Evolutionary conservation across 2,113 vertebrate genomes (phyloP), one percentile per base, ranked within the genome.

Genomic region (Acanthochromis polyacanthus): DNA sequence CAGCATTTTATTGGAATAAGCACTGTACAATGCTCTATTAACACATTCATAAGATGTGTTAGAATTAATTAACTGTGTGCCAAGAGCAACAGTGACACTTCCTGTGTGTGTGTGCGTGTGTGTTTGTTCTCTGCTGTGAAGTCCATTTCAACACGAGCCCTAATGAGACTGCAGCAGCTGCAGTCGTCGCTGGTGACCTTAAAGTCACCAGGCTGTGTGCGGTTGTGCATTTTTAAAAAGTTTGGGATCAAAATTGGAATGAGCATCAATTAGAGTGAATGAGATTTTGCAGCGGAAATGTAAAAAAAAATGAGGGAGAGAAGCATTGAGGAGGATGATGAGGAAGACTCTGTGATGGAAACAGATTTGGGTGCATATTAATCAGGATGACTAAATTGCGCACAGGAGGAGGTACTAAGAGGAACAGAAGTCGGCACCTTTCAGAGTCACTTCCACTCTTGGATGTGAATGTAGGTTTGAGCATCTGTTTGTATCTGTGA

Each of bases 321-420:
- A 62, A 48, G 62, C 45, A 15, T 10, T 65, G 80, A 80, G 75
- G 51, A 61, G 81, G 81, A 70, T 67, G 70, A 36, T 19, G 55
- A 71, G 15, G 84, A 60, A 43, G 86, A 59, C 72, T 70, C 12
- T 1, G 57, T 55, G 82, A 77, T 68, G 56, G 80, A 79, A 89
- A 91, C 92, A 93, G 90, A 90, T 93, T 92, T 92, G 81, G 38
- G 71, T 85, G 91, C 88, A 93, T 94, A 91, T 89, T 91, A 92
- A 94, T 73, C 58, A 90, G 86, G 60, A 80, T 89, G 89, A 94
- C 73, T 92, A 87, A 90, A 84, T 67, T 55, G 70, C 75, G 74
- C 73, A 82, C 71, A 80, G 88, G 80, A 86, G 81, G 82, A 86
- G 80, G 71, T 85, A 67, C 69, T 56, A 81, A 82, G 65, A 72